phyloP scores from a whole-genome alignment of 2,888 invertebrate genomes.

The Eupithecia centaureata region DNA sequence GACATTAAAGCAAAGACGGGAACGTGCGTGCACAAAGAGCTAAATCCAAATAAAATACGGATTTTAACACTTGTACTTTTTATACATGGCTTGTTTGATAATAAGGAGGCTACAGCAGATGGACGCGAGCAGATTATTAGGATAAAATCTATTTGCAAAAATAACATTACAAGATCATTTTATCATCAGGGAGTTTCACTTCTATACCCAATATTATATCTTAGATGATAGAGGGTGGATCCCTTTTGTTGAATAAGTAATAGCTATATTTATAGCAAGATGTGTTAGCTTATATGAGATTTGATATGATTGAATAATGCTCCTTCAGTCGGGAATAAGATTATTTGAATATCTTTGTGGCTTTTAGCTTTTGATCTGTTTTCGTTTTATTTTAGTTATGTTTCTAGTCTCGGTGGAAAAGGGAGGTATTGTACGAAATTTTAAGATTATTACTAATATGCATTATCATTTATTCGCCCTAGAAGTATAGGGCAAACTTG shows the following conservation, averaged over 20 bases:
- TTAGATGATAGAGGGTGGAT: constrained; percentile 17
- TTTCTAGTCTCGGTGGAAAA: neutral
- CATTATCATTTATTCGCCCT: no score
- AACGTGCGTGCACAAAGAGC: no score
- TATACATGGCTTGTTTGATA: no score
- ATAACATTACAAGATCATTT: neutral
- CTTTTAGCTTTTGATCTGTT: constrained; percentile 12
- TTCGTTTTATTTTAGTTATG: neutral
- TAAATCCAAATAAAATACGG: no score
- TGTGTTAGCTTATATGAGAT: constrained; percentile 24
- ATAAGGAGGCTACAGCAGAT: no score
- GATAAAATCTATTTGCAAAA: neutral
- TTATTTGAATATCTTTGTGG: constrained; percentile 13
- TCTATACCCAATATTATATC: constrained; percentile 8
- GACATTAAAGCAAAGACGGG: no score
- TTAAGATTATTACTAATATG: neutral
- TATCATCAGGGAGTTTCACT: constrained; percentile 9
- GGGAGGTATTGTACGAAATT: neutral
- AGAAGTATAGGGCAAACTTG: no score
- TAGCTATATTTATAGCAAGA: constrained; percentile 22
- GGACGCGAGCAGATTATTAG: no score
- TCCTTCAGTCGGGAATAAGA: constrained; percentile 14
- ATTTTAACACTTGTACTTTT: no score
- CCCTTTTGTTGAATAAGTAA: constrained; percentile 34
- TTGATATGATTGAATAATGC: constrained; percentile 24